Percentiles rank a stretch among this genome's conserved stretches.
phyloP scores from a whole-genome alignment of 2,113 vertebrate genomes.

The Grammomys dolichurus region DNA sequence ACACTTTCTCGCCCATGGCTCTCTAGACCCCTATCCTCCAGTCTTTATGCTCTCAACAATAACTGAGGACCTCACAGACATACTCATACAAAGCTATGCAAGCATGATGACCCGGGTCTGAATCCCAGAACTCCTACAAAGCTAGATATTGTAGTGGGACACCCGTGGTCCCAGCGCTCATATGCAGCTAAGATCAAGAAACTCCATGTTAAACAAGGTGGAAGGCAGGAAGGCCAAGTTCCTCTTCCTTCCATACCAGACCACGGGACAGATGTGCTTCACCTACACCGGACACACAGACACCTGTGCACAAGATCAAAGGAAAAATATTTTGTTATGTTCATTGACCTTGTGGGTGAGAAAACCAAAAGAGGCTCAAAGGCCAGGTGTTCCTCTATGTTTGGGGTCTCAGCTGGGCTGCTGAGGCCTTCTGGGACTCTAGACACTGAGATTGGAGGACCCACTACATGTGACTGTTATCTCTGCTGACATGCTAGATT shows the following conservation, averaged over 20 bases:
- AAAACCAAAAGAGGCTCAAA: not conserved
- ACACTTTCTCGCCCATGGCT: not conserved
- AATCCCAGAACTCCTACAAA: not conserved
- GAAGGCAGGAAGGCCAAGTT: not conserved
- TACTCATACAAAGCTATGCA: not conserved
- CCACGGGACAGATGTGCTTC: not conserved
- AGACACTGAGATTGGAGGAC: not conserved
- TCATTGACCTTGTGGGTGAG: not conserved
- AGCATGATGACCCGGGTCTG: not conserved
- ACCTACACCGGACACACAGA: not conserved
- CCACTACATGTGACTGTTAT: too few species aligned
- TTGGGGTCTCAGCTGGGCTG: not conserved
- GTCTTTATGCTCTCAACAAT: not conserved
- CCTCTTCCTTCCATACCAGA: not conserved
- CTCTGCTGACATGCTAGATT: not conserved
- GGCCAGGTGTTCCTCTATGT: not conserved
- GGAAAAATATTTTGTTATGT: not conserved
- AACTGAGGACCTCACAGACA: not conserved
- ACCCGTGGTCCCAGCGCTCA: too few species aligned
- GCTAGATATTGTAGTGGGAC: not conserved
- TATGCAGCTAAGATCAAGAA: not conserved
- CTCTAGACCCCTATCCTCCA: not conserved
- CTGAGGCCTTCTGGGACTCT: not conserved
- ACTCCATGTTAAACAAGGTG: not conserved
- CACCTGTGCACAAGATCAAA: not conserved